phyloP scores from a whole-genome alignment of 2,888 invertebrate genomes.

The Psococerastis gibbosa region DNA sequence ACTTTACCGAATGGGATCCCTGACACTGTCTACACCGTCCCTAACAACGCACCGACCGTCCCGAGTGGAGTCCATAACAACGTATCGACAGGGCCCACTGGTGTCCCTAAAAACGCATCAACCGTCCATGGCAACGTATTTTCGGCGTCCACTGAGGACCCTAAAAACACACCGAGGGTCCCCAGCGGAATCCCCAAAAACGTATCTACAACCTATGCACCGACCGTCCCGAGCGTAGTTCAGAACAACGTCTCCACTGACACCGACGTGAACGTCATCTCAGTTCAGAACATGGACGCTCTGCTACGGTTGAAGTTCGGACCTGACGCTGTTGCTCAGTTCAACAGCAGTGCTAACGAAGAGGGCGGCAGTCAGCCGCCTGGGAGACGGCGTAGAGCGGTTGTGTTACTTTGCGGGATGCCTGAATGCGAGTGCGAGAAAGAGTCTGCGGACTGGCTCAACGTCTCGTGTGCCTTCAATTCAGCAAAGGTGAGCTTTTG shows the following conservation, averaged over 20 bases:
- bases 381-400: background rate
- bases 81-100: background rate
- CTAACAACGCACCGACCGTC: no score
- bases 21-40: no score
- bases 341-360: background rate
- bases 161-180: no score
- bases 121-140: no score
- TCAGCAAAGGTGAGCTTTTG: background rate
- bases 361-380: background rate
- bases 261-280: constrained; percentile 3
- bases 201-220: no score
- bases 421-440: background rate
- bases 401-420: background rate
- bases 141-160: no score
- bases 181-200: no score
- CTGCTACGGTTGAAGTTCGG: constrained; percentile 2
- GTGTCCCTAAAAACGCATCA: background rate
- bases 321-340: background rate
- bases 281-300: constrained; percentile 8
- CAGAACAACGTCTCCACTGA: no score
- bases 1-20: no score
- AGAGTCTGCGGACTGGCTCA: background rate
- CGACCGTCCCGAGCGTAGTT: no score
- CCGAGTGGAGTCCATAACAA: no score
- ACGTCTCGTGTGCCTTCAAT: background rate